Evolutionary conservation across 2,113 vertebrate species (phyloP).

Genomic region (Salvelinus namaycush): DNA sequence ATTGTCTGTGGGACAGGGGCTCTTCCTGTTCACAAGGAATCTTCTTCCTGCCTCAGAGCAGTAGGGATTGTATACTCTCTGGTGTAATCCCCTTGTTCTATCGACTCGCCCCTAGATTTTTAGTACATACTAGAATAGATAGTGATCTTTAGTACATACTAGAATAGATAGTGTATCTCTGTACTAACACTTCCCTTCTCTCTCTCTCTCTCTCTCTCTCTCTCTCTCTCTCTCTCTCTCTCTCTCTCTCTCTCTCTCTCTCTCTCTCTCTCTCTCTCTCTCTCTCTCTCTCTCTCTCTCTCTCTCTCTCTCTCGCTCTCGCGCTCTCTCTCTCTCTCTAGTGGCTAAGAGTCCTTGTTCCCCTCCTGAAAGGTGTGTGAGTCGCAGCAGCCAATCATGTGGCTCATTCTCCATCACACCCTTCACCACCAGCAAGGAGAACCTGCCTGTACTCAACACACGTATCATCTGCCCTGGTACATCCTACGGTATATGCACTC

Average conservation of each 20-base stretch:
- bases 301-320: not conserved
- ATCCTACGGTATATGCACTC: not conserved
- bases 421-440: slow-evolving; percentile 91
- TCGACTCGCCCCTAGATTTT: slow-evolving; percentile 13
- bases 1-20: slow-evolving; percentile 63
- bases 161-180: too few relatives aligned
- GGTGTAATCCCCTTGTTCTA: slow-evolving; percentile 23
- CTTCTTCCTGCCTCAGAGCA: slow-evolving; percentile 58
- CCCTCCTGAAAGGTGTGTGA: slow-evolving; percentile 80
- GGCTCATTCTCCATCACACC: slow-evolving; percentile 84
- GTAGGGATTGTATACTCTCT: slow-evolving; percentile 34
- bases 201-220: not conserved
- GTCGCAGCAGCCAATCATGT: slow-evolving; percentile 81
- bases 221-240: too few relatives aligned
- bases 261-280: not conserved
- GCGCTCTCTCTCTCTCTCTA: slow-evolving; percentile 42
- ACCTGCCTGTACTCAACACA: slow-evolving; percentile 96
- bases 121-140: slow-evolving; percentile 4
- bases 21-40: slow-evolving; percentile 67
- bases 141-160: not conserved
- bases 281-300: slow-evolving; percentile 53
- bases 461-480: slow-evolving; percentile 97
- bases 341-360: slow-evolving; percentile 82
- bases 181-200: not conserved
- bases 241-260: too few relatives aligned